Base-by-base conservation (phyloP, 2,888 invertebrate species). In the Phorcus lineatus region DNA sequence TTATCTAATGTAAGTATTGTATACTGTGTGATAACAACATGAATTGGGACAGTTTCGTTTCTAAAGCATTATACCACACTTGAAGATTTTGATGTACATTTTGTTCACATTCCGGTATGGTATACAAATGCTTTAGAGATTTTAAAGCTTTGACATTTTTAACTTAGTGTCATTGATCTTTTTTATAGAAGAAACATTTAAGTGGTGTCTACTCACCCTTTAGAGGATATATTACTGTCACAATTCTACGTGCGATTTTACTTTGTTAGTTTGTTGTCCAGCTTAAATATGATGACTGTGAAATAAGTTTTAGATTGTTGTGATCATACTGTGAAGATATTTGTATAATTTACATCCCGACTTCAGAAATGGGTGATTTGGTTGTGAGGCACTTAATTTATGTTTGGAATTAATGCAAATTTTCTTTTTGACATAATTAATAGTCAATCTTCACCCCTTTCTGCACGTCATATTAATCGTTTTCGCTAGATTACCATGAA, bases 61-160 rank as follows among this genome's bases (percentile, higher is more conserved):
- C 62, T 62, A 62, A 62, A 28, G 28, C 62, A 62, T 62, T 62
- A 62, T 62, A 62, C 62, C 62, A 62, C 28, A 62, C 62, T 62
- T 62, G 62, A 62, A 62, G 62, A 62, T 62, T 62, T 62, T 24
- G 62, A 17, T 62, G 62, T 62, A 62, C 62, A 62, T 62, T 62
- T 62, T 62, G 62, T 62, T 62, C 28, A 62, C 62, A 62, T 62
- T 62, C 62, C 62, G 62, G 62, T 62, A 28, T 62, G 62, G 62
- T 62, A 62, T 62, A 62, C 28, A 28, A 17, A 28, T 24, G 22
- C 62, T 62, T 62, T 62, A 62, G 62, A 62, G 28, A 62, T 62
- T 62, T 62, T n/a, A 31, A 62, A 57, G 19, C 31, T 62, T 62
- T 62, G 47, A 62, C 24, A 62, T 62, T 28, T 62, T 62, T 3